A percentile compares a stretch with the other conserved stretches of the same genome.
Evolutionary conservation across 2,113 vertebrate genomes (phyloP).

Genomic region (Cyphomyrus plagiostoma): DNA sequence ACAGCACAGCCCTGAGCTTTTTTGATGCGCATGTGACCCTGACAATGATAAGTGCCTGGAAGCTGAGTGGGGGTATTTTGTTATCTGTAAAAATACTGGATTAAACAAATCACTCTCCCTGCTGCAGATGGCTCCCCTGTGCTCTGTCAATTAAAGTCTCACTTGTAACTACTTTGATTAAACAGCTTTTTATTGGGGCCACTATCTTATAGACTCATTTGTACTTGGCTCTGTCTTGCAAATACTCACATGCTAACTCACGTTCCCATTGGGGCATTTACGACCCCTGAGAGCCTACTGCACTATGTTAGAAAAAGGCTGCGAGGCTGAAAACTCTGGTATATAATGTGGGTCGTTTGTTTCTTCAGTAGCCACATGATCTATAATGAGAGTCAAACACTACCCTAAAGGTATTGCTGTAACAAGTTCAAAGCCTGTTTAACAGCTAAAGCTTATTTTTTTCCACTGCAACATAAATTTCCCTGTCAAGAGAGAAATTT

Average conservation of each 20-base stretch:
- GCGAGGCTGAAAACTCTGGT: background rate
- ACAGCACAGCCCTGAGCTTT: background rate
- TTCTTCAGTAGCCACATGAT: background rate
- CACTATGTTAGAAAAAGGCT: background rate
- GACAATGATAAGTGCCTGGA: background rate
- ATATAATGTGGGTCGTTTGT: background rate
- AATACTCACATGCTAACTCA: background rate
- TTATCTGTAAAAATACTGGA: background rate
- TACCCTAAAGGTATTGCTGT: background rate
- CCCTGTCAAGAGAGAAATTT: background rate
- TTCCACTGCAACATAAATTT: background rate
- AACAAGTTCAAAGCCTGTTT: slow-evolving; percentile 7
- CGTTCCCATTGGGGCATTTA: background rate
- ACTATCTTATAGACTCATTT: background rate
- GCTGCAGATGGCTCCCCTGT: background rate
- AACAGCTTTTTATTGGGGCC: background rate
- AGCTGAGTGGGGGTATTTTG: background rate
- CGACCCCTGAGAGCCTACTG: background rate
- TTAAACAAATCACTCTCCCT: background rate
- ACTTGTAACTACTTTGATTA: background rate
- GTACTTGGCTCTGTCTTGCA: background rate
- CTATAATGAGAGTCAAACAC: slow-evolving; percentile 5
- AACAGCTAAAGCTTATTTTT: background rate
- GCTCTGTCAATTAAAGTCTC: background rate
- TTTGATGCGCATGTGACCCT: background rate